These are phyloP conservation scores for Syritta pipiens DNA, from an alignment of 2,888 invertebrate genomes.

Conservation along the genomic window DNA sequence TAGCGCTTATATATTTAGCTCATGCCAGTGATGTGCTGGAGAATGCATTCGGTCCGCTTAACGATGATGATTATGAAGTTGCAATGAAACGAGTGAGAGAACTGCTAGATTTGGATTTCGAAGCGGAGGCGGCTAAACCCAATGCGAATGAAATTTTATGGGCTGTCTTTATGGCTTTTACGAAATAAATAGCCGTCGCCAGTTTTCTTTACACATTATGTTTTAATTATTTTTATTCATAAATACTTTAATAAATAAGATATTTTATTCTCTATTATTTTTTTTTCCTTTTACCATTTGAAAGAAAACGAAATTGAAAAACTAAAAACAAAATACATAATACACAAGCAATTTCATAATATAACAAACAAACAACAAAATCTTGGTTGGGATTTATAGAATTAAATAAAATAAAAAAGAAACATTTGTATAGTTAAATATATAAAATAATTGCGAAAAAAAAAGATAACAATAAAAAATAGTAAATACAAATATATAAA, in stretches of 20 bases:
- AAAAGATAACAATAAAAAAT: too few species aligned
- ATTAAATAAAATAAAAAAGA: slow-evolving; percentile 36
- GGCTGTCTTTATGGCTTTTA: slow-evolving; percentile 99
- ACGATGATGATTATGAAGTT: slow-evolving; percentile 98
- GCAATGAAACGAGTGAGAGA: slow-evolving; percentile 98
- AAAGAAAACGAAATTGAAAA: slow-evolving; percentile 58
- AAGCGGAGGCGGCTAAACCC: slow-evolving; percentile 95
- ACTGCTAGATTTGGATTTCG: slow-evolving; percentile 97
- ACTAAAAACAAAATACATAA: slow-evolving; percentile 47
- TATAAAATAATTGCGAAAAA: slow-evolving; percentile 66
- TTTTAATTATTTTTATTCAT: slow-evolving; percentile 63
- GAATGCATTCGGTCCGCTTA: slow-evolving; percentile 98
- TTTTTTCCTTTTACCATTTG: slow-evolving; percentile 33
- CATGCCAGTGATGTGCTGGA: slow-evolving; percentile 99
- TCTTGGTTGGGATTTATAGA: slow-evolving; percentile 57
- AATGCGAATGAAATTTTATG: slow-evolving; percentile 97
- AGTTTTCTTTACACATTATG: slow-evolving; percentile 55
- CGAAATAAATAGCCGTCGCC: slow-evolving; percentile 86
- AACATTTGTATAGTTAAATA: slow-evolving; percentile 70
- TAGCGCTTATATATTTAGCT: slow-evolving; percentile 96
- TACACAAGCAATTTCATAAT: slow-evolving; percentile 28
- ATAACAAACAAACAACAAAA: slow-evolving; percentile 18
- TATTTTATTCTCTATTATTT: slow-evolving; percentile 61
- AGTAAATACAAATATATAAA: slow-evolving; percentile 66
- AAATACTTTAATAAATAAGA: slow-evolving; percentile 64